phyloP scores from a whole-genome alignment of 2,113 vertebrate genomes.

The Cygnus buccinator region DNA sequence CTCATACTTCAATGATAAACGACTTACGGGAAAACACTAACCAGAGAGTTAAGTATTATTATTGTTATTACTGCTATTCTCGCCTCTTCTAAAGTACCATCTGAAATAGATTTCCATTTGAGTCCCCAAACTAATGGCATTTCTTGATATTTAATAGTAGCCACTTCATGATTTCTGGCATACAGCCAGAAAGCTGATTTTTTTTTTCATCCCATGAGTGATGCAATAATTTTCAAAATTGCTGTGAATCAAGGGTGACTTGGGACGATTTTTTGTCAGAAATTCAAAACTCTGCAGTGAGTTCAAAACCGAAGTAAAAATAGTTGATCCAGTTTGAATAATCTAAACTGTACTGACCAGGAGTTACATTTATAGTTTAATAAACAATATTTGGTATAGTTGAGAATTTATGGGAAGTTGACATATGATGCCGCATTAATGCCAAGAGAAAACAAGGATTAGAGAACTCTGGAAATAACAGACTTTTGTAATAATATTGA shows the following conservation, averaged over 20 bases:
- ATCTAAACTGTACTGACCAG: background rate
- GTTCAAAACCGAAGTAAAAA: constrained; percentile 18
- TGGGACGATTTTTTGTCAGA: background rate
- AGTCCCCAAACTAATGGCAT: background rate
- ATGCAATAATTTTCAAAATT: background rate
- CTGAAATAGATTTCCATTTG: background rate
- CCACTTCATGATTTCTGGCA: background rate
- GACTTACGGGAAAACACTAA: background rate
- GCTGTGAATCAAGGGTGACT: background rate
- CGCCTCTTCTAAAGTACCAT: background rate
- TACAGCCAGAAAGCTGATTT: background rate
- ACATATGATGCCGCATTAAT: background rate
- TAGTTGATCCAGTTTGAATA: constrained; percentile 6
- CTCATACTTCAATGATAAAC: background rate
- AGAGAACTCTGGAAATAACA: background rate
- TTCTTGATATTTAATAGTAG: constrained; percentile 12
- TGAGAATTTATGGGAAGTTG: constrained; percentile 35
- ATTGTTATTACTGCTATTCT: background rate
- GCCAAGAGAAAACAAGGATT: background rate
- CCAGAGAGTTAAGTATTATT: background rate
- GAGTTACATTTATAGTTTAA: constrained; percentile 48
- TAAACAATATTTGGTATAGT: background rate
- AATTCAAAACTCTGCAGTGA: background rate
- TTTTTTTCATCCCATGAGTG: background rate
- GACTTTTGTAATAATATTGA: background rate